phyloP scores from a whole-genome alignment of 2,888 invertebrate species.

The Rotaria macrura region DNA sequence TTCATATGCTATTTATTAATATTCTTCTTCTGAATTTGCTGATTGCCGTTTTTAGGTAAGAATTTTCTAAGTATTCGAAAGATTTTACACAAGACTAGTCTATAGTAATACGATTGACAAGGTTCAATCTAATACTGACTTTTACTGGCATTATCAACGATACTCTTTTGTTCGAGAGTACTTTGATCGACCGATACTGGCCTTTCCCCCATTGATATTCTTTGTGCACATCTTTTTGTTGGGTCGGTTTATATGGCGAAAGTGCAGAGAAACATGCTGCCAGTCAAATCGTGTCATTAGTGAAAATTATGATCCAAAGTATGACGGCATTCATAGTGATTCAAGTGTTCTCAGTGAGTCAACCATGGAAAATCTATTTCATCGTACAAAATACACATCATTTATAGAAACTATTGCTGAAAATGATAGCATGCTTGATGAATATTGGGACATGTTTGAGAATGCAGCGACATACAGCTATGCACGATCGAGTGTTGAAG shows the following conservation, averaged over 20 bases:
- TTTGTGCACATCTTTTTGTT: neutral
- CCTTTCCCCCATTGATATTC: neutral
- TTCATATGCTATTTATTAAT: conserved; percentile 7
- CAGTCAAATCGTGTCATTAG: neutral
- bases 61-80: neutral
- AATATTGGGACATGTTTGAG: neutral
- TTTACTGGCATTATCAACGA: neutral
- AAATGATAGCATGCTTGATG: neutral
- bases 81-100: too few species aligned
- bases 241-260: neutral
- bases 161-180: neutral
- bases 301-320: too few species aligned
- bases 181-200: neutral
- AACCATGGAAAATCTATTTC: neutral
- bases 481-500: neutral
- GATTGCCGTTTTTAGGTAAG: neutral
- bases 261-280: neutral
- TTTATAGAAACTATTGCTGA: neutral
- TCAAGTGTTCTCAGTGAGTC: too few species aligned
- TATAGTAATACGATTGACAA: neutral
- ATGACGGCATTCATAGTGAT: too few species aligned
- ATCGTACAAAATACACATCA: too few species aligned
- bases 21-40: neutral
- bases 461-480: neutral
- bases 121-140: neutral